Evolutionary conservation across 2,797 vertebrate genomes (phyloP).

Genomic region (Diplodus puntazzo): DNA sequence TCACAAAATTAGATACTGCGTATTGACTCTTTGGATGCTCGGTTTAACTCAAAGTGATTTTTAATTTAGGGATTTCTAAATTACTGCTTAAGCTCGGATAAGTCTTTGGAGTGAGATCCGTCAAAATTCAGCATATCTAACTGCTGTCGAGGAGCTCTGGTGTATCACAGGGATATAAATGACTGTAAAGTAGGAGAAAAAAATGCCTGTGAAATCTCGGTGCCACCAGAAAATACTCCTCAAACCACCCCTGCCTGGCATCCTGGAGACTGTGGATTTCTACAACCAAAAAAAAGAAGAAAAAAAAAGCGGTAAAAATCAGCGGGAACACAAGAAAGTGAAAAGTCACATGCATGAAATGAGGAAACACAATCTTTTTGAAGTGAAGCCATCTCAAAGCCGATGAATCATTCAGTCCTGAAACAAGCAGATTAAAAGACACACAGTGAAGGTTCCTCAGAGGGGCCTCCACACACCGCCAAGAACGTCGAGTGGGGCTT

Average conservation of each 20-base stretch:
- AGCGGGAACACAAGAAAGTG: constrained; percentile 26
- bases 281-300: constrained; percentile 8
- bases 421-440: constrained; percentile 74
- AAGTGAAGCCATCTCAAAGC: constrained; percentile 62
- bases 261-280: not conserved
- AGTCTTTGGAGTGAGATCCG: constrained; percentile 61
- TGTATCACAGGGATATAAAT: constrained; percentile 49
- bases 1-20: constrained; percentile 79
- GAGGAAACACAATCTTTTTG: constrained; percentile 52
- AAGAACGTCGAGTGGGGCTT: constrained; percentile 73
- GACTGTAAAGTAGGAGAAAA: not conserved
- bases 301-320: constrained; percentile 35
- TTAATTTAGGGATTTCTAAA: constrained; percentile 82
- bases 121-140: constrained; percentile 62
- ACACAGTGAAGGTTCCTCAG: constrained; percentile 63
- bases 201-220: constrained; percentile 55
- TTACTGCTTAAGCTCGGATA: constrained; percentile 70
- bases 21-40: constrained; percentile 72
- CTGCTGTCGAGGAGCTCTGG: constrained; percentile 33
- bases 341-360: constrained; percentile 60
- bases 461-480: constrained; percentile 59
- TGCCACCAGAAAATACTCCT: constrained; percentile 41
- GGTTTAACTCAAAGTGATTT: constrained; percentile 83
- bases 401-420: constrained; percentile 70
- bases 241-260: constrained; percentile 14